Evolutionary conservation across 2,113 vertebrate genomes (phyloP).

Genomic region (Calidris pugnax): DNA sequence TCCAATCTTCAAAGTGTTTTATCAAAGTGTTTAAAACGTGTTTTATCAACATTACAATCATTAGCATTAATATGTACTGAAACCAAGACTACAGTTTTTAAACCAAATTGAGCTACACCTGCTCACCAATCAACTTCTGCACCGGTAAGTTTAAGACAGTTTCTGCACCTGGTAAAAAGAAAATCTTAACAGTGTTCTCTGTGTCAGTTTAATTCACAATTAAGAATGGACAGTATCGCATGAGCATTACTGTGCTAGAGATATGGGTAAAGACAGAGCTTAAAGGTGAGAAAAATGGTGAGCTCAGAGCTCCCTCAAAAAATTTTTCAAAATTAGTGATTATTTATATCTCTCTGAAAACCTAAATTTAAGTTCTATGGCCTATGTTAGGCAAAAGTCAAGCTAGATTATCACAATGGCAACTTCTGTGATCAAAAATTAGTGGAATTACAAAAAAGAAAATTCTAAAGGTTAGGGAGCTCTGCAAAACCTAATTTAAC

Average conservation of each 20-base stretch:
- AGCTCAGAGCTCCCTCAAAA: neutral
- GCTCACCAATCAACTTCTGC: neutral
- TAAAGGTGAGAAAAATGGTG: neutral
- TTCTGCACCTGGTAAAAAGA: neutral
- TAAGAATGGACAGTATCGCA: neutral
- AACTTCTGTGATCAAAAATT: constrained; percentile 43
- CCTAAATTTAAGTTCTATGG: constrained; percentile 21
- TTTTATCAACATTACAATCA: neutral
- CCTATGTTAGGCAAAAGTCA: constrained; percentile 45
- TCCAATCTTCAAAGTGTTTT: neutral
- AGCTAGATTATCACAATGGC: constrained; percentile 66
- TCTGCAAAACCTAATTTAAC: neutral
- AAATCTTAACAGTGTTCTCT: neutral
- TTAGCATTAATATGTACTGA: neutral
- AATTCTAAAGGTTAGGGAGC: neutral
- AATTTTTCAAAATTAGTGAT: neutral
- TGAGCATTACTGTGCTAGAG: neutral
- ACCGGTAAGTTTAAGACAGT: neutral
- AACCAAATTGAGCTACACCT: neutral
- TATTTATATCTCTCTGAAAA: neutral
- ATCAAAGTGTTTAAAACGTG: neutral
- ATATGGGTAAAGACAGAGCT: neutral
- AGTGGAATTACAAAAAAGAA: neutral
- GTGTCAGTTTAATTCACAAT: neutral
- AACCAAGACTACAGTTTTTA: neutral